Base-by-base conservation (phyloP, 2,797 vertebrate genomes). In the Anas bahamensis region DNA sequence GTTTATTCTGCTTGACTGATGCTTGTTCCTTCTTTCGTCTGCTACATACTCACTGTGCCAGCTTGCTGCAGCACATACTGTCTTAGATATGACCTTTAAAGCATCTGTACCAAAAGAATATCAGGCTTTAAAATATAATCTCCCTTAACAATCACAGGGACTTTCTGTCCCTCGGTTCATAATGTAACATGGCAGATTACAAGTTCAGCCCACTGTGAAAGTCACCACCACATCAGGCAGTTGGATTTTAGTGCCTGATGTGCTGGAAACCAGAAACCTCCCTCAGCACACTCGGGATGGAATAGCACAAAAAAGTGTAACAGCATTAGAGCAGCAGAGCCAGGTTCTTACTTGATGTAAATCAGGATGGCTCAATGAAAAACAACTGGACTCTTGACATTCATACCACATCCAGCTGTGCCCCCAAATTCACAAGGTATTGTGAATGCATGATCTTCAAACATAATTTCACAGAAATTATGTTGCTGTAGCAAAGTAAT, bases 61-160 rank as follows among this genome's bases (percentile, higher is more conserved):
- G 70, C 89, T 68, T 86, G 63, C 64, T 70, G 68, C 56, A 79
- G 93, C 72, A 94, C 90, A 28, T 10, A 37, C n/a, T 70, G 79
- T 95, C 90, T 91, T 87, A 65, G 64, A 37, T 11, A 53, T 17
- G 90, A 90, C 79, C 76, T 96, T 95, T 92, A 85, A 90, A 94
- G 90, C 75, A 89, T 93, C 94, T 94, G 63, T 75, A 94, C 69
- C 28, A 72, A 55, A 42, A 53, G 83, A 88, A 35, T 80, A 74
- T 70, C 74, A 83, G 65, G 29, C 55, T 94, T 90, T 35, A 81
- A 60, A 85, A 77, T 86, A 61, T 37, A 72, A 83, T 73, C 61
- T 66, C 64, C 56, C 9, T 56, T 73, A 46, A 73, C 18, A 92
- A 72, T 79, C 61, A 28, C 39, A 31, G 53, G 39, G 24, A 65